Evolutionary conservation across 37 sponge, comb jelly and placozoan genomes (phyloP).

Genomic region (Dysidea cf. avara): DNA sequence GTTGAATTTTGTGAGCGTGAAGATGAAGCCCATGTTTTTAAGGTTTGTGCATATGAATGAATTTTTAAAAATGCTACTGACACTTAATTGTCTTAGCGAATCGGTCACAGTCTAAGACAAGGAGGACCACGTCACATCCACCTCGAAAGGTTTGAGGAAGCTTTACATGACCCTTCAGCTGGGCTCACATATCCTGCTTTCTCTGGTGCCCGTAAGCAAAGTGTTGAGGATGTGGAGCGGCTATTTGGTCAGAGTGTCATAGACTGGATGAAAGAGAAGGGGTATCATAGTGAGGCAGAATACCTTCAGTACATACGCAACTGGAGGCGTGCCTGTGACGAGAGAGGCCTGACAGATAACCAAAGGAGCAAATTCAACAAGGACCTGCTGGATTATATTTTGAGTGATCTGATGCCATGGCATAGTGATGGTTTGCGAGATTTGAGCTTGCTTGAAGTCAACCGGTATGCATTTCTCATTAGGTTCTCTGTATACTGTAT

Average conservation of each 20-base stretch:
- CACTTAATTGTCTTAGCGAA: neutral
- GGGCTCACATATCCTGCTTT: conserved; percentile 6
- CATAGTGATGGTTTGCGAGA: no score
- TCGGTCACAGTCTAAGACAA: neutral
- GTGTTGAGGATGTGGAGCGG: conserved; percentile 11
- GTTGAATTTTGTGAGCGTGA: no score
- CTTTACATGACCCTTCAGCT: neutral
- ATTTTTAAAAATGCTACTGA: no score
- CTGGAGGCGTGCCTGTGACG: conserved; percentile 16
- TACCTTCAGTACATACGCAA: neutral
- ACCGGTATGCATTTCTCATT: no score
- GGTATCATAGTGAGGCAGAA: neutral
- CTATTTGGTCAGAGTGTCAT: neutral
- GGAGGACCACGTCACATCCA: neutral
- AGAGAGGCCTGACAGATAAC: no score
- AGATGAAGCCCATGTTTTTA: no score
- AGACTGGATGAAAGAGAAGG: conserved; percentile 1
- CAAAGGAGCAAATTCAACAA: no score
- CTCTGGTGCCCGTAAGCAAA: neutral
- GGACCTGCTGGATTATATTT: no score
- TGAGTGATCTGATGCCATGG: no score
- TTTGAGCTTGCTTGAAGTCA: no score
- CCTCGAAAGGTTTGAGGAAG: neutral
- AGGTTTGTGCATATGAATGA: no score
- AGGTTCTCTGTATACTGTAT: no score